These are phyloP conservation scores for Drosophila truncata DNA, from an alignment of 1,140 invertebrate species.

Conservation along the genomic window DNA sequence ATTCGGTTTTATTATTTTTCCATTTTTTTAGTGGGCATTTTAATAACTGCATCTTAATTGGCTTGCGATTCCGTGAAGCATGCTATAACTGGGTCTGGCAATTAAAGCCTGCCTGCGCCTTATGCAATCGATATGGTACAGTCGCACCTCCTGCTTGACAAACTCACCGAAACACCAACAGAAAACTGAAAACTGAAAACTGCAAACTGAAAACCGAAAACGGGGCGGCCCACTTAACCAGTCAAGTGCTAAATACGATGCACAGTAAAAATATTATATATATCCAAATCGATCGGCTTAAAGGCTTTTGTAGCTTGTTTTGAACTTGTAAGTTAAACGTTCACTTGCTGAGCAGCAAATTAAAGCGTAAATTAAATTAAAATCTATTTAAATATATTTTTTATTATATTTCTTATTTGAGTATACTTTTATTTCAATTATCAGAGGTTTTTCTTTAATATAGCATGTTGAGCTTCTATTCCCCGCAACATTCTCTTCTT, in stretches of 20 bases:
- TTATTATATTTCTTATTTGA: not conserved
- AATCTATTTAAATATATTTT: no score
- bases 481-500: no score
- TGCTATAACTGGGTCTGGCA: constrained; percentile 51
- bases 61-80: constrained; percentile 52
- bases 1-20: no score
- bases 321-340: not conserved
- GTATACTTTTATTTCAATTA: no score
- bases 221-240: constrained; percentile 40
- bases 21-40: constrained; percentile 28
- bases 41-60: constrained; percentile 57
- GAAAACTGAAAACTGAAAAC: no score
- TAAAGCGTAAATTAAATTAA: not conserved
- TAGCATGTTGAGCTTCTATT: no score
- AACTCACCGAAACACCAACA: constrained; percentile 12
- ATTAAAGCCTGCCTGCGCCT: constrained; percentile 48
- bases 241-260: constrained; percentile 34
- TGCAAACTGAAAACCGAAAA: constrained; percentile 10
- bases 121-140: constrained; percentile 54
- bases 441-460: no score
- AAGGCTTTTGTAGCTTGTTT: not conserved
- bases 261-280: not conserved
- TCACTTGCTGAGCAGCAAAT: not conserved
- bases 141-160: constrained; percentile 49
- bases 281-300: constrained; percentile 5